Evolutionary conservation across 2,113 vertebrate genomes (phyloP), one percentile per base, ranked within the genome.

Genomic region (Anarhynchus alexandrinus): DNA sequence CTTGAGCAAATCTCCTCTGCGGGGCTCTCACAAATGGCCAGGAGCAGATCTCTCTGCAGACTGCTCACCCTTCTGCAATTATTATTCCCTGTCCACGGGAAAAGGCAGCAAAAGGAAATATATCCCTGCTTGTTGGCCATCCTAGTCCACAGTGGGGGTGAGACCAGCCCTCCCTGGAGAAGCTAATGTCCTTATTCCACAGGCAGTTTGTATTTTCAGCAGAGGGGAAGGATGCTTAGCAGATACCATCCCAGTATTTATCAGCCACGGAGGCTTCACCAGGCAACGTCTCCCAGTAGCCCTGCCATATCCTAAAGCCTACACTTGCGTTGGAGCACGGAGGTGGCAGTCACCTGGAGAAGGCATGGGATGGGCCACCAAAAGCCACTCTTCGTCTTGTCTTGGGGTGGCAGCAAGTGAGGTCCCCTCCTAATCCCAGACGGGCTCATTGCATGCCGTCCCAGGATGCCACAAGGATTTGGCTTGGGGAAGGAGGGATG

Each of bases 251-350:
- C 67, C 49, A 38, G 7, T 3, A 51, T 57, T 29, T n/a, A 18
- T 26, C 62, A 85, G 16, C 45, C 32, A 49, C 0, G 1, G 26
- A 30, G 15, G 23, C 23, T 73, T 87, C 22, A 15, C 23, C n/a
- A 64, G 51, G 32, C 8, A 30, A 17, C 40, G 36, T 47, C 26
- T 65, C 38, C n/a, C 51, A 15, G 26, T 7, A 54, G 5, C 21
- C 12, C 29, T 15, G 12, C 4, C 8, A 18, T 1, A 61, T n/a
- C 79, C 82, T 12, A 15, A 84, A 90, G 4, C 25, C 40, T 6
- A 1, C 14, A 1, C 9, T 20, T 13, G 3, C 4, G 8, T 8
- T 9, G 36, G 27, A 64, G 61, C 49, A 21, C 0, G 0, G 62
- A 42, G 36, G 10, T 51, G 72, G 34, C 47, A 32, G 38, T 40